Evolutionary conservation across 2,888 invertebrate genomes (phyloP).

Genomic region (Galerucella calmariensis): DNA sequence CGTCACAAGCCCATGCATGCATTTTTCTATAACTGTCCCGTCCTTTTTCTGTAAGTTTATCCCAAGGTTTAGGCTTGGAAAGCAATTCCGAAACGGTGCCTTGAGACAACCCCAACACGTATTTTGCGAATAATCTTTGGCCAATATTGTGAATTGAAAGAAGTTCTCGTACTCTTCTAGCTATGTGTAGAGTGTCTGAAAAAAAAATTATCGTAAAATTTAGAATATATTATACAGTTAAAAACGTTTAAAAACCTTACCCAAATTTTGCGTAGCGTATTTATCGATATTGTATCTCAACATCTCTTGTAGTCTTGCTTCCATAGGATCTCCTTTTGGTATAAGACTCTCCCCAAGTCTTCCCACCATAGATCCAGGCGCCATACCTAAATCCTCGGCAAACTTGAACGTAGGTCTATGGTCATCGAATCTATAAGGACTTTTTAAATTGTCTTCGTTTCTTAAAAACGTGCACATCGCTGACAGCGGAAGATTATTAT

Average conservation of each 20-base stretch:
- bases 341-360: constrained; percentile 89
- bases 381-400: constrained; percentile 83
- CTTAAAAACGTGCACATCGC: constrained; percentile 66
- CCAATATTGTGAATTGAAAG: constrained; percentile 98
- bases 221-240: neutral
- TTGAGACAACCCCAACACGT: constrained; percentile 95
- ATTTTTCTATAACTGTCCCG: constrained; percentile 99
- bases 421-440: constrained; percentile 84
- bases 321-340: constrained; percentile 94
- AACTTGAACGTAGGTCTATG: constrained; percentile 84
- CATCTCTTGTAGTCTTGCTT: constrained; percentile 92
- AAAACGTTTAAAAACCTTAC: constrained; percentile 31
- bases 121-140: constrained; percentile 97
- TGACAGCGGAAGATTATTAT: constrained; percentile 67
- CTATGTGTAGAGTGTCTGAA: constrained; percentile 90
- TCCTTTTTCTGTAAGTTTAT: constrained; percentile 99
- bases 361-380: constrained; percentile 85
- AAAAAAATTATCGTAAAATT: constrained; percentile 7
- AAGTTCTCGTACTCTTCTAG: constrained; percentile 91
- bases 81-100: constrained; percentile 98
- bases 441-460: constrained; percentile 68
- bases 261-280: constrained; percentile 89
- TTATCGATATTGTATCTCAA: constrained; percentile 95
- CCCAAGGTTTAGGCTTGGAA: constrained; percentile 99
- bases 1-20: constrained; percentile 99